phyloP scores from a whole-genome alignment of 2,113 vertebrate genomes.

The Callospermophilus lateralis region DNA sequence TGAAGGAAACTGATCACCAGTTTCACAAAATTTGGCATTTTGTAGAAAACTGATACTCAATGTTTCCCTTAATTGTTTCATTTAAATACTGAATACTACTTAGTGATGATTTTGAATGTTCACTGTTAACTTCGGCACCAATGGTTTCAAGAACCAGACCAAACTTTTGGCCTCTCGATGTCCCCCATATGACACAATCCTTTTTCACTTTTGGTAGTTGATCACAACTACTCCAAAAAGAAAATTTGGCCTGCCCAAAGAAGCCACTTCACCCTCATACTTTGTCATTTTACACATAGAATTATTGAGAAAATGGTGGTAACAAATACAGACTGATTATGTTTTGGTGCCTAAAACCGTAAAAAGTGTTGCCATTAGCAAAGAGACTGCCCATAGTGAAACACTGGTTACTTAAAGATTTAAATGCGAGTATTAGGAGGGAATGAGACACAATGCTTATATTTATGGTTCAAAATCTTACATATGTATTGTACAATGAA shows the following conservation, averaged over 20 bases:
- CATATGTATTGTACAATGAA: background rate
- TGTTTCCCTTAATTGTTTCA: background rate
- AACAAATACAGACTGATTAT: background rate
- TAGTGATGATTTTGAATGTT: background rate
- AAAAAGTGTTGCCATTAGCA: background rate
- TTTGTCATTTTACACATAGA: background rate
- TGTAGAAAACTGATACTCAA: background rate
- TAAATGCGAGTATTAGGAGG: background rate
- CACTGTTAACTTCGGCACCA: background rate
- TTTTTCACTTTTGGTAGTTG: background rate
- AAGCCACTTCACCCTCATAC: background rate
- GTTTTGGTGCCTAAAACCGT: background rate
- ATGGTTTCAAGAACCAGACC: background rate
- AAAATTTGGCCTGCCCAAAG: background rate
- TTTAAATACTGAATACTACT: background rate
- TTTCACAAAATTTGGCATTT: slow-evolving; percentile 12
- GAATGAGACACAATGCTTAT: background rate
- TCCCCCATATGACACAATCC: background rate
- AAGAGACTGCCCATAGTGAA: background rate
- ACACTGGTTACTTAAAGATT: background rate
- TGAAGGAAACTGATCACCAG: background rate
- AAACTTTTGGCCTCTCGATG: background rate
- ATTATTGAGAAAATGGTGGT: background rate
- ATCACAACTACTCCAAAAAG: background rate
- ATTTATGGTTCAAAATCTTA: slow-evolving; percentile 4